Evolutionary conservation across 1,140 invertebrate species (phyloP).

Genomic region (Drosophila punjabiensis): DNA sequence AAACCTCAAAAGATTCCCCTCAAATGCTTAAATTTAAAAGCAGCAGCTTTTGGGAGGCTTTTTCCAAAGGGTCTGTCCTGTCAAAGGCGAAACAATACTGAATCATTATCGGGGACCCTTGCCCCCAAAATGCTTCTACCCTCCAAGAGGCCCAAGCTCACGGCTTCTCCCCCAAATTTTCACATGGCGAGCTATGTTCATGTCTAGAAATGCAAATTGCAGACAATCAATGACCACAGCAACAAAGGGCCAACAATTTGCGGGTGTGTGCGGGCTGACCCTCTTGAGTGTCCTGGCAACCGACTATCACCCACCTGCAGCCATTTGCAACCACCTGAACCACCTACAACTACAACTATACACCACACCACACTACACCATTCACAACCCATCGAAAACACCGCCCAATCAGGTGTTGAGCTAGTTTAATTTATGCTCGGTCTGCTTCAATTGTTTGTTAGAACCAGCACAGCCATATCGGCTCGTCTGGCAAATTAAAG

Average conservation of each 20-base stretch:
- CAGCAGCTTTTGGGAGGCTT: neutral
- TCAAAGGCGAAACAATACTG: conserved; percentile 50
- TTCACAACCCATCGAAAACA: neutral
- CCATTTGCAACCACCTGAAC: neutral
- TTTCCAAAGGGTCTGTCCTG: neutral
- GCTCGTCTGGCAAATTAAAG: conserved; percentile 47
- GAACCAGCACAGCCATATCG: conserved; percentile 5
- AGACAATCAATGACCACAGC: conserved; percentile 64
- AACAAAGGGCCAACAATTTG: conserved; percentile 39
- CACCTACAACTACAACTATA: neutral
- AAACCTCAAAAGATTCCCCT: neutral
- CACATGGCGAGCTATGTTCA: conserved; percentile 34
- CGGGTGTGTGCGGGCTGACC: conserved; percentile 22
- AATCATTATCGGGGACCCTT: conserved; percentile 34
- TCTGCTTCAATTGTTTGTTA: conserved; percentile 54
- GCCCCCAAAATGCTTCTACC: neutral
- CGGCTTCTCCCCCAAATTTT: conserved; percentile 15
- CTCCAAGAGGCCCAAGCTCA: neutral
- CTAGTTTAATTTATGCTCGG: conserved; percentile 61
- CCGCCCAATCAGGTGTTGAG: conserved; percentile 59
- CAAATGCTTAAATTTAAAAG: neutral
- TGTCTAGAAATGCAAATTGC: conserved; percentile 66
- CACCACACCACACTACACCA: neutral
- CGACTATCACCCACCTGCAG: conserved; percentile 14
- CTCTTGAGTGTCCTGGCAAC: conserved; percentile 40